Percentiles rank a stretch among this genome's conserved stretches.
These are phyloP conservation scores for Labeo catla DNA, from an alignment of 2,113 vertebrate genomes.

Conservation along the genomic window DNA sequence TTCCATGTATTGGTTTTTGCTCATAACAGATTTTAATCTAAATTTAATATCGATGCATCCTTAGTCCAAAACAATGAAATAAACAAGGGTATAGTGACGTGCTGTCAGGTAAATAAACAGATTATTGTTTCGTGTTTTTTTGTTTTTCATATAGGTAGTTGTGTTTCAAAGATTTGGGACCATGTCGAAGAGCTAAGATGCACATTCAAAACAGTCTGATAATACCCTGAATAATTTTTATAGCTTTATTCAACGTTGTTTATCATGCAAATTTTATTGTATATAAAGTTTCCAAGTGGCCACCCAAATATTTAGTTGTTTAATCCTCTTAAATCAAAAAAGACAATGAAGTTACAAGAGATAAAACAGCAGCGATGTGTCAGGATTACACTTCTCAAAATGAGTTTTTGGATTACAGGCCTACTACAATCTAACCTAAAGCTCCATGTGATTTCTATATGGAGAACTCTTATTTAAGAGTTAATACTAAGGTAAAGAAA, in stretches of 20 bases:
- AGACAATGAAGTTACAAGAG: slow-evolving; percentile 58
- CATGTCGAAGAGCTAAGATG: not conserved
- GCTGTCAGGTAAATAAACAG: slow-evolving; percentile 49
- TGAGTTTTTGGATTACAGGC: slow-evolving; percentile 59
- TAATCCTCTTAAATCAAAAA: slow-evolving; percentile 67
- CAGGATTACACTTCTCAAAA: slow-evolving; percentile 63
- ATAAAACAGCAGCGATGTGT: slow-evolving; percentile 50
- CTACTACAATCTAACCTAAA: slow-evolving; percentile 54
- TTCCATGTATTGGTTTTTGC: too few species aligned
- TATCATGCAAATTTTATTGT: slow-evolving; percentile 31
- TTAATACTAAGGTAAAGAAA: not conserved
- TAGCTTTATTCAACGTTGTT: slow-evolving; percentile 25
- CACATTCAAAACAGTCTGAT: not conserved
- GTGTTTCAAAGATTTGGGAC: slow-evolving; percentile 17
- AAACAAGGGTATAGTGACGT: not conserved
- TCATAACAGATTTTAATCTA: not conserved
- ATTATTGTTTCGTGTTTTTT: slow-evolving; percentile 42
- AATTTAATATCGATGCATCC: not conserved
- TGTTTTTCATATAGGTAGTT: slow-evolving; percentile 27
- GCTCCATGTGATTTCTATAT: not conserved
- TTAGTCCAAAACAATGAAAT: not conserved
- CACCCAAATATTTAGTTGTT: slow-evolving; percentile 51
- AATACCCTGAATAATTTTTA: slow-evolving; percentile 13
- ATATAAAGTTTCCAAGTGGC: slow-evolving; percentile 41
- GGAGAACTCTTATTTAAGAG: not conserved